Evolutionary conservation across 2,888 invertebrate species (phyloP).

Genomic region (Melanostoma scalare): DNA sequence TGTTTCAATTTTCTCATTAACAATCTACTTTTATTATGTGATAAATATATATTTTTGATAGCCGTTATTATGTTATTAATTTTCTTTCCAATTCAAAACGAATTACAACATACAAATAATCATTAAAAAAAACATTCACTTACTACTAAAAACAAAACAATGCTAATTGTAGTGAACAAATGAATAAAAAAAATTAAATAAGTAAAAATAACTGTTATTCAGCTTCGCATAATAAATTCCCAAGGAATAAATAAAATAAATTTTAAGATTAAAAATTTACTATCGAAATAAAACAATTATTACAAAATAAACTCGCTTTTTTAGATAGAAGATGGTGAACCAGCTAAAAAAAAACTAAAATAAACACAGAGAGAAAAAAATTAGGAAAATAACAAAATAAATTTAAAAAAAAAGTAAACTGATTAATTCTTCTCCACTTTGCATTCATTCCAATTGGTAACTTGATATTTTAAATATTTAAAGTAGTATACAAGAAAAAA

Average conservation of each 20-base stretch:
- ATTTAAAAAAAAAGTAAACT: conserved; percentile 21
- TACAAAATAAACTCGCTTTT: conserved; percentile 61
- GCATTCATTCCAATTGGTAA: conserved; percentile 61
- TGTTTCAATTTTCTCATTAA: conserved; percentile 53
- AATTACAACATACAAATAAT: conserved; percentile 46
- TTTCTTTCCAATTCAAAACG: conserved; percentile 36
- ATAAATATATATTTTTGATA: conserved; percentile 72
- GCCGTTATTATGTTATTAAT: conserved; percentile 54
- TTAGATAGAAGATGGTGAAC: conserved; percentile 65
- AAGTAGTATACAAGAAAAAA: conserved; percentile 24
- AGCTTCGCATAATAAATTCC: conserved; percentile 64
- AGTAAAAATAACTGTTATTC: conserved; percentile 54
- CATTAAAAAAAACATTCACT: conserved; percentile 42
- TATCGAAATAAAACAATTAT: conserved; percentile 48
- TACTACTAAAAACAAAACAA: conserved; percentile 29
- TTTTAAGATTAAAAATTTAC: conserved; percentile 60
- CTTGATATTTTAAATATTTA: conserved; percentile 48
- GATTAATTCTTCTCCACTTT: conserved; percentile 55
- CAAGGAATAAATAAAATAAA: conserved; percentile 62
- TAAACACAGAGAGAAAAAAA: conserved; percentile 16
- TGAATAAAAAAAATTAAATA: conserved; percentile 30
- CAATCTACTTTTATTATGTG: conserved; percentile 66
- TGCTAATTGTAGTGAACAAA: conserved; percentile 46
- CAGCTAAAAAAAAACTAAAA: conserved; percentile 32
- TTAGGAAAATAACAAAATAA: conserved; percentile 17